Conservation (phyloP, 1,140 invertebrate genomes). For the Platyura marginata region DNA sequence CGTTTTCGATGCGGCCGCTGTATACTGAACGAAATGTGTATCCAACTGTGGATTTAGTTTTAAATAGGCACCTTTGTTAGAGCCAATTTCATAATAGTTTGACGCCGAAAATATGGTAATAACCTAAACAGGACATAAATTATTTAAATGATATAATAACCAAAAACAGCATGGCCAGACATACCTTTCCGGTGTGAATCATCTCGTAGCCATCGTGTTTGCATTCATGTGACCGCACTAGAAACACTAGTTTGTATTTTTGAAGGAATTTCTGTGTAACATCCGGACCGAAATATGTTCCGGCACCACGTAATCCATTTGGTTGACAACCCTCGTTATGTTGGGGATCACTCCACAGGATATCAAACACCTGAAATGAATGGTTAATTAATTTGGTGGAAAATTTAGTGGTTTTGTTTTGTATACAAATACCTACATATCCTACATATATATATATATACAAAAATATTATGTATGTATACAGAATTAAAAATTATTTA, state of each 20-base stretch:
- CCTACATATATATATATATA: too few species aligned
- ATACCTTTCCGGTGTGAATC: constrained; percentile 60
- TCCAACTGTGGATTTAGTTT: constrained; percentile 55
- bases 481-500: too few species aligned
- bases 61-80: constrained; percentile 80
- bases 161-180: constrained; percentile 1
- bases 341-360: constrained; percentile 84
- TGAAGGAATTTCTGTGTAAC: constrained; percentile 59
- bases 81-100: constrained; percentile 84
- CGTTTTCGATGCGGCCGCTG: constrained; percentile 42
- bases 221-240: constrained; percentile 83
- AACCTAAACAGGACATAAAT: constrained; percentile 32
- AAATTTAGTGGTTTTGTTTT: too few species aligned
- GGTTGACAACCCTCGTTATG: constrained; percentile 48
- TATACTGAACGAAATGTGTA: constrained; percentile 68
- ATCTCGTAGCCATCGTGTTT: constrained; percentile 81
- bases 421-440: too few species aligned
- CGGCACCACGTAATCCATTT: constrained; percentile 72
- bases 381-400: constrained; percentile 1
- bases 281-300: constrained; percentile 80
- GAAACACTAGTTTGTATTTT: constrained; percentile 49
- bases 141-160: not conserved
- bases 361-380: constrained; percentile 54
- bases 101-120: constrained; percentile 88
- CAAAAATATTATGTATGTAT: too few species aligned